Conservation (phyloP, 2,113 vertebrate genomes). For the Anoura caudifer region DNA sequence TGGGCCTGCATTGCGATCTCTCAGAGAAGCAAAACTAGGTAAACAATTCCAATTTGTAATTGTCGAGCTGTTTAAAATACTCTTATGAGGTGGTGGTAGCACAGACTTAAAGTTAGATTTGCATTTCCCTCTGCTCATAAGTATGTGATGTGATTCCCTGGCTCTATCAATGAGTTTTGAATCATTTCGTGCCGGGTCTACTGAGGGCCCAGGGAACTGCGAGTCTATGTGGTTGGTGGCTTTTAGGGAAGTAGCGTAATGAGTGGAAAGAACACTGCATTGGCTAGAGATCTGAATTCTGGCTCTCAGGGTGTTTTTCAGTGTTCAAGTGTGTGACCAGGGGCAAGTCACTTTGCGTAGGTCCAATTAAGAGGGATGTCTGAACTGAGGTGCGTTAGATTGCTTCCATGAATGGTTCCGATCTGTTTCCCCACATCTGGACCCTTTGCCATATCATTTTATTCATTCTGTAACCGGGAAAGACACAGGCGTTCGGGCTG, state of each 20-base stretch:
- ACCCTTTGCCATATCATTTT: not conserved
- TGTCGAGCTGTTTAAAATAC: constrained; percentile 33
- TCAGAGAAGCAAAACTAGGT: constrained; percentile 30
- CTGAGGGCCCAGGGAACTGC: not conserved
- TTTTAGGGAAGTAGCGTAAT: not conserved
- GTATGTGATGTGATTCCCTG: not conserved
- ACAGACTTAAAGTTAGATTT: not conserved
- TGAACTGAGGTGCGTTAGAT: not conserved
- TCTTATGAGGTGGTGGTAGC: not conserved
- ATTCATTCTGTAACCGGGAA: no score
- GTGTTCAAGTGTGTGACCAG: not conserved
- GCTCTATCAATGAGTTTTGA: not conserved
- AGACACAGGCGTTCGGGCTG: no score
- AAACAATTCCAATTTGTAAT: constrained; percentile 39
- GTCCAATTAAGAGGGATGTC: not conserved
- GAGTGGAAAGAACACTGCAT: not conserved
- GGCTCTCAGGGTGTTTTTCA: not conserved
- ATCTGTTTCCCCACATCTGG: not conserved
- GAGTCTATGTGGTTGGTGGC: not conserved
- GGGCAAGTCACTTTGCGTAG: not conserved
- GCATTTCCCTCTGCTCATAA: not conserved
- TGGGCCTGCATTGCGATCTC: not conserved
- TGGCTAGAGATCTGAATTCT: not conserved
- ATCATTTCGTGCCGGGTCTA: not conserved
- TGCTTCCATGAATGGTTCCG: not conserved